Evolutionary conservation across 2,888 invertebrate genomes (phyloP), one percentile per base, ranked within the genome.

Genomic region (Caenorhabditis sp.): DNA sequence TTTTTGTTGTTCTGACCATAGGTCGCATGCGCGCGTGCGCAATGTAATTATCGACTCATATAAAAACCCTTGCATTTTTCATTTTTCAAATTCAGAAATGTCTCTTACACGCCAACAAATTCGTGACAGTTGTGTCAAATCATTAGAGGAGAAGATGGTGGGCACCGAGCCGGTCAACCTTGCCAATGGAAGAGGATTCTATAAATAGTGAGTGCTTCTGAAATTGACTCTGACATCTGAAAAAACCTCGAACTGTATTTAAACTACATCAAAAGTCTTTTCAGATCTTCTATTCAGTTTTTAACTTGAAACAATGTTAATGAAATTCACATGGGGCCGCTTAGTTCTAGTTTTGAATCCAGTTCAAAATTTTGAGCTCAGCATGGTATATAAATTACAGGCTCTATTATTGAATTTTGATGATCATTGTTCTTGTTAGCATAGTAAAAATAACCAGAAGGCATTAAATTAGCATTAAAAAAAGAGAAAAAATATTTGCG

Each of bases 121-220:
- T 61, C 66, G 60, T 23, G 67, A 71, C 23, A 69, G 70, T 20
- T 82, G 75, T 66, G 77, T 74, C 38, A 67, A 73, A 31, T 81
- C 83, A 20, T 63, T 84, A 12, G 74, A 78, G 20, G 57, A 65
- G 20, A 65, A 71, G 56, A 68, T 75, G 60, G 73, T 84, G 43
- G 83, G 82, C 38, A 81, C 76, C 4, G 73, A 65, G 17, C 72
- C 56, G 12, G 71, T 81, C 36, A 73, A 79, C 43, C 57, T 81
- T 20, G 80, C 78, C 49, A 77, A 80, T 54, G 85, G 83, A 49
- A 77, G 69, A 27, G 85, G 82, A 57, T 85, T 85, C 76, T 85
- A 85, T 78, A 83, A 81, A 70, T 85, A 76, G 84, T 84, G 31
- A 70, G 79, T 64, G 2, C 36, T 50, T 43, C 38, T 23, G 14